Percentiles rank a stretch among this genome's conserved stretches.
These are phyloP conservation scores for Chromobotia macracanthus DNA, from an alignment of 2,797 vertebrate species.

Conservation along the genomic window DNA sequence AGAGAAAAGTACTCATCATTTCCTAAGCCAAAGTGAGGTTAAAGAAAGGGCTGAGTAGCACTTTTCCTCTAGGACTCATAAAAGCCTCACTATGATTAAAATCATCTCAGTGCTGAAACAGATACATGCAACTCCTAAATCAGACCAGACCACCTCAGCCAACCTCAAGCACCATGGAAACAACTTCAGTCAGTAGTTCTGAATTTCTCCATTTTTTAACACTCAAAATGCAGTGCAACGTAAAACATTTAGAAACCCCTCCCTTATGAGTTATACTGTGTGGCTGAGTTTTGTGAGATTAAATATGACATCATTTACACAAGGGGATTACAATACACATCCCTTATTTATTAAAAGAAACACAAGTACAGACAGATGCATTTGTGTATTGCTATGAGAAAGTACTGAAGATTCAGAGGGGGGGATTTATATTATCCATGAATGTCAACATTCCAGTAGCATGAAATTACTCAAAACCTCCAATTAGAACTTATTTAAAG, in stretches of 20 bases:
- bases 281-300: no score
- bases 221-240: background rate
- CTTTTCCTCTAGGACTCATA: conserved; percentile 45
- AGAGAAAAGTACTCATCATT: conserved; percentile 30
- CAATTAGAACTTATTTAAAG: conserved; percentile 31
- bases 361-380: background rate
- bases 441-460: conserved; percentile 20
- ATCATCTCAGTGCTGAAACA: conserved; percentile 14
- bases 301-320: no score
- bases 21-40: conserved; percentile 29
- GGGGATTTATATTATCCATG: conserved; percentile 16
- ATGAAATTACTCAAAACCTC: conserved; percentile 26
- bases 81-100: conserved; percentile 47
- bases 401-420: conserved; percentile 36
- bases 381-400: conserved; percentile 26
- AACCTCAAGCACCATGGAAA: background rate
- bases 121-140: conserved; percentile 39
- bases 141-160: background rate
- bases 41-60: conserved; percentile 47
- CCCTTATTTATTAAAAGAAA: no score
- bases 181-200: background rate
- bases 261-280: no score
- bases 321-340: no score
- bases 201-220: background rate
- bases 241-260: no score